These are phyloP conservation scores for Triplophysa yarkandensis DNA, from an alignment of 2,797 vertebrate species.

Conservation along the genomic window DNA sequence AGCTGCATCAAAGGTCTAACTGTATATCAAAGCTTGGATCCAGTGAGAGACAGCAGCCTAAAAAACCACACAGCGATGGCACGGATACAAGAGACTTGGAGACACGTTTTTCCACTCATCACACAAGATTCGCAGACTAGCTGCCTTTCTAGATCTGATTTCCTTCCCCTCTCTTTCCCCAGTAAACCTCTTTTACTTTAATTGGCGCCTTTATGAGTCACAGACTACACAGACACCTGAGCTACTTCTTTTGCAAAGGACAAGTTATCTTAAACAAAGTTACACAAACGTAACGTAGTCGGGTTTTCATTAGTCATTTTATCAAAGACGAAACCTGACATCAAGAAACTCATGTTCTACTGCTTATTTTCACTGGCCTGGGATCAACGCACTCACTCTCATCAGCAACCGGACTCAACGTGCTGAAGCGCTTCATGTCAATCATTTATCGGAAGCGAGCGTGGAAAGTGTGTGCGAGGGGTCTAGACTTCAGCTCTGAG, in stretches of 20 bases:
- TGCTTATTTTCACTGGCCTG: conserved; percentile 86
- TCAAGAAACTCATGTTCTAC: conserved; percentile 85
- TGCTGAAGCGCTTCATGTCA: conserved; percentile 62
- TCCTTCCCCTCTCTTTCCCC: conserved; percentile 57
- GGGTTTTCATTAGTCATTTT: conserved; percentile 70
- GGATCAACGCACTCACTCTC: conserved; percentile 78
- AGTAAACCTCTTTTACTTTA: conserved; percentile 66
- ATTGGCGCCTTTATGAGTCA: conserved; percentile 61
- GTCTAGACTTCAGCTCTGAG: conserved; percentile 61
- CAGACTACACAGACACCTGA: conserved; percentile 61
- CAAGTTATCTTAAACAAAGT: conserved; percentile 55
- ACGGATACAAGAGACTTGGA: conserved; percentile 78
- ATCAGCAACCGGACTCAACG: conserved; percentile 74
- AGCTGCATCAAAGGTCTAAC: conserved; percentile 81
- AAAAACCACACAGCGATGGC: conserved; percentile 80
- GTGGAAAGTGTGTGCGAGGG: conserved; percentile 55
- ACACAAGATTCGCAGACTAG: conserved; percentile 74
- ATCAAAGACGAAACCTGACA: conserved; percentile 85
- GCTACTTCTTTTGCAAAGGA: conserved; percentile 51
- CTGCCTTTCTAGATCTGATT: conserved; percentile 70
- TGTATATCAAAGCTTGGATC: conserved; percentile 79
- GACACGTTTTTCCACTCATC: conserved; percentile 79
- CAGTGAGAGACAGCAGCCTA: conserved; percentile 66
- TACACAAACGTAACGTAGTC: conserved; percentile 64
- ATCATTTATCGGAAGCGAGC: conserved; percentile 49